These are phyloP conservation scores for Hypotaenidia okinawae DNA, from an alignment of 2,797 vertebrate species.

Conservation along the genomic window DNA sequence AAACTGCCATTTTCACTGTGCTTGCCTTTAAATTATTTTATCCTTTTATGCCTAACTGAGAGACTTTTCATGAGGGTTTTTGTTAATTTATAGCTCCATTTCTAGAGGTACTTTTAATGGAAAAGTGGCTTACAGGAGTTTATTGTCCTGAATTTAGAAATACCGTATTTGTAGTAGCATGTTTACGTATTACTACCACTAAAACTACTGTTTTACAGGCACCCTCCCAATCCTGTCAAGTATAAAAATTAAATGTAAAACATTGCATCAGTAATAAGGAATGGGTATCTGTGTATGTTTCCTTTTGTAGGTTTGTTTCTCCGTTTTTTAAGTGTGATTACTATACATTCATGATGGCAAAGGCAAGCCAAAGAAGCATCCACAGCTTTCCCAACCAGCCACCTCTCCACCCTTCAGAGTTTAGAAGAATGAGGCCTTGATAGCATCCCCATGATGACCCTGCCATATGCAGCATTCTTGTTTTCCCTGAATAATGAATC, in stretches of 20 bases:
- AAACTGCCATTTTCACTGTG: neutral
- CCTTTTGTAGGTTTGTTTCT: neutral
- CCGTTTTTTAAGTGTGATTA: neutral
- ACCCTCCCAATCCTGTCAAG: neutral
- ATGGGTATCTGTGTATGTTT: neutral
- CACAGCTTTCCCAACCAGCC: neutral
- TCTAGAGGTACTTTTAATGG: neutral
- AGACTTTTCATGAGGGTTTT: neutral
- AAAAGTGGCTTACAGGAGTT: neutral
- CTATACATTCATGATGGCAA: neutral
- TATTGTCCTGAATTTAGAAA: neutral
- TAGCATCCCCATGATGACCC: neutral
- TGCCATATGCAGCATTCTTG: neutral
- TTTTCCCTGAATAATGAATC: neutral
- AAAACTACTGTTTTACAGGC: neutral
- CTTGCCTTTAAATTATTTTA: conserved; percentile 10
- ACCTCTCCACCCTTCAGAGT: neutral
- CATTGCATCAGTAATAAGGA: neutral
- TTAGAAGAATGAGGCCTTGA: neutral
- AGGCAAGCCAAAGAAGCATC: neutral
- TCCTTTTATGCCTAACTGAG: neutral
- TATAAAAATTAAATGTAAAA: neutral
- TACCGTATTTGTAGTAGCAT: neutral
- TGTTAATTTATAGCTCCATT: neutral
- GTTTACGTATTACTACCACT: neutral